phyloP scores from a whole-genome alignment of 2,797 vertebrate genomes.

The Pseudopleuronectes americanus region DNA sequence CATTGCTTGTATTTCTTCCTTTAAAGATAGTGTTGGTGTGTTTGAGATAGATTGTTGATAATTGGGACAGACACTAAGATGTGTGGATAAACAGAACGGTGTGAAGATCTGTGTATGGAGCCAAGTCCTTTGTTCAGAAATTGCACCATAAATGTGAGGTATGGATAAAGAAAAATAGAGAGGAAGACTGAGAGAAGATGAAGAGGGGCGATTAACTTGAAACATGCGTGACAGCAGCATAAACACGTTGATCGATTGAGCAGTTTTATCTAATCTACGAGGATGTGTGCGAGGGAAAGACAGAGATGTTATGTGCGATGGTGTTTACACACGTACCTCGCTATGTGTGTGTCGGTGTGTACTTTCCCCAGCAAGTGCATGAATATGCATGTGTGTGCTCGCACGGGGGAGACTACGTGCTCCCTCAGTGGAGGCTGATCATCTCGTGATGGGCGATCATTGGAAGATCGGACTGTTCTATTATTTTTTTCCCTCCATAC shows the following conservation, averaged over 20 bases:
- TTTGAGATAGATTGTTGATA: constrained; percentile 30
- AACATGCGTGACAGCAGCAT: constrained; percentile 28
- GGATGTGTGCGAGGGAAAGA: constrained; percentile 1
- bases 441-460: constrained; percentile 70
- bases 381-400: constrained; percentile 63
- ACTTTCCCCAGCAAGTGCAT: constrained; percentile 19
- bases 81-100: constrained; percentile 50
- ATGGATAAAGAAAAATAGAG: constrained; percentile 7
- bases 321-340: constrained; percentile 48
- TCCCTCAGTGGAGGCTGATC: constrained; percentile 67
- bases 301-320: constrained; percentile 28
- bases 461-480: constrained; percentile 68
- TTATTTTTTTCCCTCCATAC: constrained; percentile 29
- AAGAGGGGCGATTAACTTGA: constrained; percentile 58
- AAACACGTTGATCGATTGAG: constrained; percentile 54
- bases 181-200: constrained; percentile 44
- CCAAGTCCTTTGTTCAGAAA: constrained; percentile 34
- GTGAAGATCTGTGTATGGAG: constrained; percentile 26
- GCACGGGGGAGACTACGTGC: constrained; percentile 35
- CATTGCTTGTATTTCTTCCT: neutral
- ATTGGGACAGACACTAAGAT: constrained; percentile 29
- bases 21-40: no score
- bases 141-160: constrained; percentile 16
- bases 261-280: neutral
- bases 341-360: constrained; percentile 33